Base-by-base conservation (phyloP, 2,797 vertebrate genomes). In the Novumbra hubbsi region DNA sequence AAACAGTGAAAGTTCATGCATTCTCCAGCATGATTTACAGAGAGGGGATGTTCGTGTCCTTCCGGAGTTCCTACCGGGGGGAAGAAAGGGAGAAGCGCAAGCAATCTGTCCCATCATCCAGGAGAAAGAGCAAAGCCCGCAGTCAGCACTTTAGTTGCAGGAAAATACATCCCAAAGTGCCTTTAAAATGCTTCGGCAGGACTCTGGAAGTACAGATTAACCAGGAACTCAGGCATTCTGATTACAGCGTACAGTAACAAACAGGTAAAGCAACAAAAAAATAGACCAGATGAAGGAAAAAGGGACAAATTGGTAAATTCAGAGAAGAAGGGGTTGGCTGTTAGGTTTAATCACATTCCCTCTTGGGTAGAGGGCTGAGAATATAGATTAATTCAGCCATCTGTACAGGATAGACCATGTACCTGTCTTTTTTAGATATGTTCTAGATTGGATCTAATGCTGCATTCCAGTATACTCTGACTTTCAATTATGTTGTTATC, bases 141-240 rank as follows among this genome's bases (percentile, higher is more conserved):
- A 68, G 68, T 80, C 74, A 82, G 72, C 78, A 73, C 24, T 76
- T 73, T 75, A 55, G 28, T 60, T 32, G 60, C 28, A 68, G 27
- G 27, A 68, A 75, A 72, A 75, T 66, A n/a, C 55, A 70, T 60
- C 38, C n/a, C 70, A 79, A 81, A 50, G 63, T 75, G 66, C 72
- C 77, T 79, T 75, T 72, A 17, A 79, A 65, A 60, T 3, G 62
- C 17, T 63, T 57, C 49, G 62, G 62, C 68, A 32, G 57, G n/a
- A 9, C 34, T 62, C n/a, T 71, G 67, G 50, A 70, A 57, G 55
- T 57, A 24, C 55, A 57, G 55, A 57, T 57, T n/a, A 24, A 57
- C 19, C 55, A 57, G 21, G 55, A 57, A 24, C 55, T 24, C n/a
- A 1, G 21, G 41, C 21, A 6, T 57, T 2, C 55, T 57, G 55